phyloP scores from a whole-genome alignment of 2,113 vertebrate species.

The Lampris incognitus region DNA sequence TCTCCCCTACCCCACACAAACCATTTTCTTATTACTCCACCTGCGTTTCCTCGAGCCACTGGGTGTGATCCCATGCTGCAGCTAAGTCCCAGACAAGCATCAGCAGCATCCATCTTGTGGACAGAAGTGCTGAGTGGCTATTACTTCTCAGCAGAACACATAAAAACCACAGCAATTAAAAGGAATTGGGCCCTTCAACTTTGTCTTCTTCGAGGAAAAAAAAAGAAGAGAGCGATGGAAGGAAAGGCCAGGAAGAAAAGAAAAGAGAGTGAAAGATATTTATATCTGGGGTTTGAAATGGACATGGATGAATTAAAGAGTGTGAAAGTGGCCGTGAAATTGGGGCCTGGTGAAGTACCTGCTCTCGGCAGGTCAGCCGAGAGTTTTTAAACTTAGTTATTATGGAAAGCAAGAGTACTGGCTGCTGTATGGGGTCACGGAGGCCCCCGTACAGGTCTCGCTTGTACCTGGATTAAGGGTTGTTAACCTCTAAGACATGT shows the following conservation, averaged over 20 bases:
- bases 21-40: conserved; percentile 76
- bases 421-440: conserved; percentile 14
- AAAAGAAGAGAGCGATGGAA: conserved; percentile 13
- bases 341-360: conserved; percentile 58
- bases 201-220: conserved; percentile 65
- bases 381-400: conserved; percentile 34
- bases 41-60: conserved; percentile 72
- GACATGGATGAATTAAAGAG: conserved; percentile 68
- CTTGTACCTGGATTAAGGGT: conserved; percentile 37
- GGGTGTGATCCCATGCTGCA: conserved; percentile 60
- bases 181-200: conserved; percentile 77
- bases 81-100: conserved; percentile 70
- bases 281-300: conserved; percentile 50
- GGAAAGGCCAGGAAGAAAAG: background rate
- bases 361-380: conserved; percentile 31
- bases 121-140: conserved; percentile 85
- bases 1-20: conserved; percentile 28
- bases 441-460: conserved; percentile 2
- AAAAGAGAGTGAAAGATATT: conserved; percentile 51
- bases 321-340: conserved; percentile 66
- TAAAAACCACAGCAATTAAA: conserved; percentile 86
- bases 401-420: conserved; percentile 31
- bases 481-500: too few relatives aligned
- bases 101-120: conserved; percentile 83
- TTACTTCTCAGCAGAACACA: conserved; percentile 79